Evolutionary conservation across 2,888 invertebrate genomes (phyloP).

Genomic region (Bibio marci): DNA sequence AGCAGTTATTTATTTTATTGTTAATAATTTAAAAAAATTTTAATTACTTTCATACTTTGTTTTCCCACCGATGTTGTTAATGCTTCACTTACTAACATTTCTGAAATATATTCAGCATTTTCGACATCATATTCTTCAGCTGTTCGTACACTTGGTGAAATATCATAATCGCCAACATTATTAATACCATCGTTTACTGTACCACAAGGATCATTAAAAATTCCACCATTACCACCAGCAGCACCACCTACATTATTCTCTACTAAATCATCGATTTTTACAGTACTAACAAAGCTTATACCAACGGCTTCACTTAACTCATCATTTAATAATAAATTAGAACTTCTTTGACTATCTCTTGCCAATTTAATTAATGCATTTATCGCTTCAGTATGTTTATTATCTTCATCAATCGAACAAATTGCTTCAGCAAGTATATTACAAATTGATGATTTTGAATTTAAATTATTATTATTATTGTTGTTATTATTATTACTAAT

Average conservation of each 20-base stretch:
- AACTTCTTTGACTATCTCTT: slow-evolving; percentile 27
- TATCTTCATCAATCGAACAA: slow-evolving; percentile 62
- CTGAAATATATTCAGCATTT: slow-evolving; percentile 31
- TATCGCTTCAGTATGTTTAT: slow-evolving; percentile 50
- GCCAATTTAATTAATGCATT: slow-evolving; percentile 24
- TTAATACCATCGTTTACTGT: too few species aligned
- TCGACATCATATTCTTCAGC: slow-evolving; percentile 29
- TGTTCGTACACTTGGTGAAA: slow-evolving; percentile 4
- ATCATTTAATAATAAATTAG: slow-evolving; percentile 27
- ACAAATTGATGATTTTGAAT: slow-evolving; percentile 37
- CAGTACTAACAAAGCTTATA: slow-evolving; percentile 23
- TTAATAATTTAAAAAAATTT: too few species aligned
- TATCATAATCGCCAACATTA: too few species aligned
- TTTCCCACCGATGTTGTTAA: slow-evolving; percentile 42
- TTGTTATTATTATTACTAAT: slow-evolving; percentile 6
- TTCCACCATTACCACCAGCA: too few species aligned
- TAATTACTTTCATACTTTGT: slow-evolving; percentile 32
- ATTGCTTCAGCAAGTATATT: slow-evolving; percentile 60
- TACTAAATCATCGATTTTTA: slow-evolving; percentile 23
- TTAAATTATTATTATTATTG: slow-evolving; percentile 12
- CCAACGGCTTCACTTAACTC: slow-evolving; percentile 29
- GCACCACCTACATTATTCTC: too few species aligned
- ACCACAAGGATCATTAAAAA: too few species aligned
- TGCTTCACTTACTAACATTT: slow-evolving; percentile 43
- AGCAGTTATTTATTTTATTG: too few species aligned